Conservation (phyloP, 2,113 vertebrate genomes). For the Gavia stellata region DNA sequence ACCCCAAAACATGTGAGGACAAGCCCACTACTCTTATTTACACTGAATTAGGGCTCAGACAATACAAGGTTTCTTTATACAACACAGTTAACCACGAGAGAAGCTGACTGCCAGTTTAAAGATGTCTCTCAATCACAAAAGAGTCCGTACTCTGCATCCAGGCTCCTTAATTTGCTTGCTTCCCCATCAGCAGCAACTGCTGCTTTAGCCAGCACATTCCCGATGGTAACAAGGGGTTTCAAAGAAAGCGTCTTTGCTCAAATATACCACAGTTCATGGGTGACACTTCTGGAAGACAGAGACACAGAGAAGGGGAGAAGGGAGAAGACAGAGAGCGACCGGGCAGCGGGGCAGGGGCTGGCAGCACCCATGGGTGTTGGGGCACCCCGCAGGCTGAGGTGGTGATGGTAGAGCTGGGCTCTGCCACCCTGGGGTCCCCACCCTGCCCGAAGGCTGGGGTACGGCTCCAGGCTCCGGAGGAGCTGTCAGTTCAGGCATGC, state of each 20-base stretch:
- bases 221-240: not conserved
- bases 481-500: not conserved
- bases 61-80: not conserved
- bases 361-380: fast-evolving
- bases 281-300: not conserved
- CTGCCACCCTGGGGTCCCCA: fast-evolving
- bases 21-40: not conserved
- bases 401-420: not conserved
- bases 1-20: not conserved
- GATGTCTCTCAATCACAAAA: not conserved
- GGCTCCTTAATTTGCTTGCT: not conserved
- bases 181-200: not conserved
- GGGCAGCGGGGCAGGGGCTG: fast-evolving
- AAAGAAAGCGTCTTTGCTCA: fast-evolving
- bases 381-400: fast-evolving
- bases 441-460: fast-evolving
- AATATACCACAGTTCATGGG: not conserved
- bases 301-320: not conserved
- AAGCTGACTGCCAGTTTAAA: not conserved
- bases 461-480: fast-evolving
- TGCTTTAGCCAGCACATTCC: not conserved
- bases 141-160: not conserved
- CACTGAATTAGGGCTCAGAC: not conserved
- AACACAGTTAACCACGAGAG: not conserved
- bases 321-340: not conserved